These are phyloP conservation scores for Periophthalmodon schlosseri DNA, from an alignment of 2,113 vertebrate species.

Conservation along the genomic window DNA sequence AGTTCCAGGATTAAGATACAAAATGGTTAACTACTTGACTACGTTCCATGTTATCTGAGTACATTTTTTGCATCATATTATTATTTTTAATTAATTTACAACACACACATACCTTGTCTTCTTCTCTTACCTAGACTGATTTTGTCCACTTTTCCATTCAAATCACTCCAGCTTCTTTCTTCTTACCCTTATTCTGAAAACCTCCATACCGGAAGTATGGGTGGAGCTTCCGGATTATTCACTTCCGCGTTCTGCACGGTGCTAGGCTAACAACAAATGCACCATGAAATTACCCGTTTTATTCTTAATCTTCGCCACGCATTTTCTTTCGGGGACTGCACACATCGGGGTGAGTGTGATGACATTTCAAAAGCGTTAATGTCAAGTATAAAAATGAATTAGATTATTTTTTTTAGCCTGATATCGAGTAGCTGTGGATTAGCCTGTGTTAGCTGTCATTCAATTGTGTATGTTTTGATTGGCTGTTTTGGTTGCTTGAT, in stretches of 20 bases:
- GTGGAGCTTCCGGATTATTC: conserved; percentile 2
- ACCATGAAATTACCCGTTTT: conserved; percentile 54
- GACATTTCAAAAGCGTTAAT: neutral
- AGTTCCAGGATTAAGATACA: too few relatives aligned
- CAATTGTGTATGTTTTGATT: neutral
- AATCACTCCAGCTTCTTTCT: too few relatives aligned
- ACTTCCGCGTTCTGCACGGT: conserved; percentile 33
- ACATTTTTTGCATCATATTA: neutral
- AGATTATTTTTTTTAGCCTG: neutral
- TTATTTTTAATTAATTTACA: neutral
- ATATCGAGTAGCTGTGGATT: neutral
- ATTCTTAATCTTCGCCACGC: conserved; percentile 38
- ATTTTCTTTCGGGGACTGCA: conserved; percentile 19
- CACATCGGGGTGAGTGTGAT: conserved; percentile 65
- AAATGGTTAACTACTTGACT: too few relatives aligned
- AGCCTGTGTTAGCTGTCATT: conserved; percentile 27
- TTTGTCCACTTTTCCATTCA: neutral
- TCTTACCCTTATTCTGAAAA: conserved; percentile 67
- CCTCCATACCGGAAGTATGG: conserved; percentile 18
- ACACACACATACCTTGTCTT: neutral
- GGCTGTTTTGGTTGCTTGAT: conserved; percentile 13
- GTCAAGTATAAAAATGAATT: neutral
- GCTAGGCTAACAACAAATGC: conserved; percentile 14
- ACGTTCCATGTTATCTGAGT: too few relatives aligned
- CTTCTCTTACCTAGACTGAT: neutral